Conservation (phyloP, 2,888 invertebrate species). For the Gasteruption jaculator region DNA sequence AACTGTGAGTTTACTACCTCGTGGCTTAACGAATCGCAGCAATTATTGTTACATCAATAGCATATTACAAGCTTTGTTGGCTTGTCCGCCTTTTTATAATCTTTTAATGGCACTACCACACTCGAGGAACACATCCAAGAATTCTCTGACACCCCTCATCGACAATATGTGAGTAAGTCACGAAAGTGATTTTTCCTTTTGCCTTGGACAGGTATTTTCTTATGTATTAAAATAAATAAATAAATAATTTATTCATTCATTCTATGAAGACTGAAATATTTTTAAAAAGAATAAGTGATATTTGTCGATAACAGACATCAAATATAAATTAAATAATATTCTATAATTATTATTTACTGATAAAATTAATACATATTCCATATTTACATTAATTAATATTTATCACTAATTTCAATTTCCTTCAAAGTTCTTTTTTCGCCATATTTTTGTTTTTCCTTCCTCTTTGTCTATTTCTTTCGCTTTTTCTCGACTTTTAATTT, state of each 20-base stretch:
- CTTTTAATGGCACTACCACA: slow-evolving; percentile 75
- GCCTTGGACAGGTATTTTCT: too few species aligned
- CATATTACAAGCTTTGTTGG: slow-evolving; percentile 87
- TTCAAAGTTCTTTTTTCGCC: slow-evolving; percentile 10
- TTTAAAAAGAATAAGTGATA: too few species aligned
- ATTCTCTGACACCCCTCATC: slow-evolving; percentile 73
- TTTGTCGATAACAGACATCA: neutral
- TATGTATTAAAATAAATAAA: too few species aligned
- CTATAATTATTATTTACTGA: slow-evolving; percentile 28
- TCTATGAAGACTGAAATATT: too few species aligned
- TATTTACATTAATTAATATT: slow-evolving; percentile 9
- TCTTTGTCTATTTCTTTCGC: too few species aligned
- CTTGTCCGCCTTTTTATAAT: slow-evolving; percentile 94
- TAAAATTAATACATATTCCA: slow-evolving; percentile 3
- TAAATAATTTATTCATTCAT: too few species aligned
- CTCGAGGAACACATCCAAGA: slow-evolving; percentile 54
- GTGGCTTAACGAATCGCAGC: slow-evolving; percentile 88
- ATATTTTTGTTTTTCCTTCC: too few species aligned
- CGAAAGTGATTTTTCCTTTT: too few species aligned
- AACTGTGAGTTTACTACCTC: slow-evolving; percentile 75
- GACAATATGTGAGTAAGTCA: slow-evolving; percentile 91
- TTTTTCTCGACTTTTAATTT: too few species aligned
- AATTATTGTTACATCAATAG: slow-evolving; percentile 98
- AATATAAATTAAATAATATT: neutral
- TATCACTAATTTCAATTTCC: slow-evolving; percentile 10